phyloP scores from a whole-genome alignment of 2,113 vertebrate species.

The Epinephelus moara region DNA sequence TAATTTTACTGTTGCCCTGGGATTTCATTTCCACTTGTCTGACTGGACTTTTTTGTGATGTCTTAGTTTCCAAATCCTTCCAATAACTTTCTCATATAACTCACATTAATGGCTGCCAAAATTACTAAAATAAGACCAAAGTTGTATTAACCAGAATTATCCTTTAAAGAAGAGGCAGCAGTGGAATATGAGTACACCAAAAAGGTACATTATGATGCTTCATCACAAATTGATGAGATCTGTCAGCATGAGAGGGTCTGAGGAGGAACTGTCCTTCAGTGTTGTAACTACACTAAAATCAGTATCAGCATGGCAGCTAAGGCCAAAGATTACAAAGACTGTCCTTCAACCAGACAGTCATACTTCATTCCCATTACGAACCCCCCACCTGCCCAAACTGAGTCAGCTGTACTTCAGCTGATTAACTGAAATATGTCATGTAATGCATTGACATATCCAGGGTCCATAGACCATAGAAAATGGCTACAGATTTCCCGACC shows the following conservation, averaged over 20 bases:
- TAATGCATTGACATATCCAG: background rate
- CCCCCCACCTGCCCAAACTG: background rate
- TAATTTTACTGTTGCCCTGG: no score
- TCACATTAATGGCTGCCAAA: background rate
- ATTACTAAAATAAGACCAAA: background rate
- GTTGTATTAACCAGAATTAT: conserved; percentile 2
- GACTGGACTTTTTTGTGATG: background rate
- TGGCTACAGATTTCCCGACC: conserved; percentile 9
- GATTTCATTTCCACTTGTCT: no score
- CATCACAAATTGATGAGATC: conserved; percentile 14
- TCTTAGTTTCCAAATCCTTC: background rate
- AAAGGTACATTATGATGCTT: conserved; percentile 6
- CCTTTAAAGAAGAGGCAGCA: background rate
- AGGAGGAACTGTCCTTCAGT: conserved; percentile 17
- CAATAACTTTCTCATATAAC: no score
- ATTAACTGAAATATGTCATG: background rate
- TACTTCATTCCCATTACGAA: conserved; percentile 1
- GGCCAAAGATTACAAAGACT: background rate
- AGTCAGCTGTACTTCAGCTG: background rate
- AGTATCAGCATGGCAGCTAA: background rate
- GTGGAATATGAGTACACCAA: conserved; percentile 8
- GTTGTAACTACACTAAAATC: conserved; percentile 28
- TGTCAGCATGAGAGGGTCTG: conserved; percentile 6
- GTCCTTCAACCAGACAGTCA: background rate
- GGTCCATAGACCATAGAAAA: conserved; percentile 5